phyloP scores from a whole-genome alignment of 2,888 invertebrate species.

The Gymnocheta viridis region DNA sequence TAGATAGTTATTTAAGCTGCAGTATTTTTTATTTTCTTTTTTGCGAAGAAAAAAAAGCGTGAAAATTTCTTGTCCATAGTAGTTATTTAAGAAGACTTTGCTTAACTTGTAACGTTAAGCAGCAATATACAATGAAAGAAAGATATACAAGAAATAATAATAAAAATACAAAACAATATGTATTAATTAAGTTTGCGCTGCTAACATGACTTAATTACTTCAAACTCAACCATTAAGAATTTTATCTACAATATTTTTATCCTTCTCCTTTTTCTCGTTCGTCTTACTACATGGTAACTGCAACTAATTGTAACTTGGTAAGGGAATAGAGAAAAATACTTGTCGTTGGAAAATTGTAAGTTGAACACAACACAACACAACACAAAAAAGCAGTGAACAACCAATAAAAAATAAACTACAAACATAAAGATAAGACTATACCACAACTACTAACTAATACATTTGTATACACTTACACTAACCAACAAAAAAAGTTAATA shows the following conservation, averaged over 20 bases:
- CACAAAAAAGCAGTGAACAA: neutral
- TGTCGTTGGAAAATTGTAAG: neutral
- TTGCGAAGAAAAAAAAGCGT: neutral
- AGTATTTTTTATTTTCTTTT: neutral
- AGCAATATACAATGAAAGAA: neutral
- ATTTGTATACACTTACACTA: neutral
- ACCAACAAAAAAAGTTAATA: too few species aligned
- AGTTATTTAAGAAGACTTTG: slow-evolving; percentile 29
- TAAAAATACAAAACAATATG: slow-evolving; percentile 14
- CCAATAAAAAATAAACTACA: neutral
- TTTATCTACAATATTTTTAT: slow-evolving; percentile 28
- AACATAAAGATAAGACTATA: neutral
- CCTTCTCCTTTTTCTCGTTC: neutral
- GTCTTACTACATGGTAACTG: slow-evolving; percentile 23
- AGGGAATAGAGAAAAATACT: neutral
- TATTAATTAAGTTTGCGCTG: slow-evolving; percentile 57
- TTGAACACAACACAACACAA: neutral
- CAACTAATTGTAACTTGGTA: neutral
- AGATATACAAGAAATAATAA: neutral
- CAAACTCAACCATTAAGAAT: slow-evolving; percentile 44
- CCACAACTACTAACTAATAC: too few species aligned
- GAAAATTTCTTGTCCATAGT: slow-evolving; percentile 12
- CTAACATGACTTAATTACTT: slow-evolving; percentile 56
- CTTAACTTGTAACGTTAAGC: slow-evolving; percentile 46
- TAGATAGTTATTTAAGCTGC: slow-evolving; percentile 20